Evolutionary conservation across 1,140 invertebrate species (phyloP), one percentile per base, ranked within the genome.

Genomic region (Akabosia matsudoensis): DNA sequence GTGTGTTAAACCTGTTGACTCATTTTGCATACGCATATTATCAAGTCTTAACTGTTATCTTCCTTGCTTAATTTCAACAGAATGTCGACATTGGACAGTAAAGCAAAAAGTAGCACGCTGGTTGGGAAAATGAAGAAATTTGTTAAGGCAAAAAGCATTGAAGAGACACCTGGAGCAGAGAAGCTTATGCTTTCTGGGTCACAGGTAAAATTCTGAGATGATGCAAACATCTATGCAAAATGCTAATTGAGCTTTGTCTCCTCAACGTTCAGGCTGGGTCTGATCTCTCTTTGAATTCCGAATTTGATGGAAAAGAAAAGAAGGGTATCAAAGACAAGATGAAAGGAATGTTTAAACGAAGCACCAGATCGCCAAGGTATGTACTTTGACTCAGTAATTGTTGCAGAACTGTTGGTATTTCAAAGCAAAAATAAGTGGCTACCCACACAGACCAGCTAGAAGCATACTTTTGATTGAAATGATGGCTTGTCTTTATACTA

Each of bases 121-220:
- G 92, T 95, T 82, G 91, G 91, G 31, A 94, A 94, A 86, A 85
- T 96, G 70, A 92, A 91, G 79, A 92, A 92, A 82, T 85, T 95
- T 24, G 93, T 92, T 13, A 95, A 95, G 86, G 93, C 93, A 0
- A 89, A 91, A 34, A 93, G 91, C 75, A 90, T 93, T 56, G 92
- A 94, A 82, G 84, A 84, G 24, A 77, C 80, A 13, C 51, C 73
- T 83, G 4, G 75, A 84, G 79, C 82, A 83, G 78, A 77, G 10
- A 24, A 33, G n/a, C 51, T 34, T 10, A 51, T 33, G 10, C 75
- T 77, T 75, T 1, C 2, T 3, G 61, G 61, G 31, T 51, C 13
- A 30, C 34, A 33, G 1, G 45, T 73, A 72, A 52, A 24, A 18
- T 0, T 45, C 4, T 30, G n/a, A 73, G 16, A 33, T 28, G 24